These are phyloP conservation scores for Pipistrellus pipistrellus DNA, from an alignment of 2,797 vertebrate species.

Conservation along the genomic window DNA sequence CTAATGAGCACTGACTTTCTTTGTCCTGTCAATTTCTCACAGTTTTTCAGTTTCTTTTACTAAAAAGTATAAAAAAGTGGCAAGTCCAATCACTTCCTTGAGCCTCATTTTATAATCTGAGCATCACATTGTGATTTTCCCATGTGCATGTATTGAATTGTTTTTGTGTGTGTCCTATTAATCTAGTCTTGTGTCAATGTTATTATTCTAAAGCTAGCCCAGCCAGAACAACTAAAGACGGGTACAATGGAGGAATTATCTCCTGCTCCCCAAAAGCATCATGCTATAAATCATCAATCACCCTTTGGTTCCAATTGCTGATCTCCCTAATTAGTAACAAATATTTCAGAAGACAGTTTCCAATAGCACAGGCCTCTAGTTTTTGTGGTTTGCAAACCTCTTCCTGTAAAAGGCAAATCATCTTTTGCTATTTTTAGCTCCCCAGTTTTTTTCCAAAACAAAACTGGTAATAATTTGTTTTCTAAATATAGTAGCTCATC, in stretches of 20 bases:
- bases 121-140: neutral
- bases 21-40: neutral
- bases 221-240: neutral
- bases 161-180: neutral
- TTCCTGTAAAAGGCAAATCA: slow-evolving; percentile 27
- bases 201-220: neutral
- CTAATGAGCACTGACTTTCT: neutral
- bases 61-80: neutral
- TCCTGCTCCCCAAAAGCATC: neutral
- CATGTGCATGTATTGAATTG: neutral
- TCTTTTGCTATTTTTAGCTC: slow-evolving; percentile 5
- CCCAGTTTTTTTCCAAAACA: neutral
- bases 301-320: slow-evolving; percentile 10
- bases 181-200: neutral
- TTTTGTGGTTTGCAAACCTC: slow-evolving; percentile 38
- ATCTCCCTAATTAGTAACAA: slow-evolving; percentile 56
- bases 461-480: slow-evolving; percentile 23
- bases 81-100: neutral
- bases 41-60: neutral
- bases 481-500: slow-evolving; percentile 57
- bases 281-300: slow-evolving; percentile 37
- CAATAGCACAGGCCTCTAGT: neutral
- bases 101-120: neutral
- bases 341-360: slow-evolving; percentile 44
- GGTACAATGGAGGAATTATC: neutral